Conservation (phyloP, 2,113 vertebrate species). For the Leucopsar rothschildi region DNA sequence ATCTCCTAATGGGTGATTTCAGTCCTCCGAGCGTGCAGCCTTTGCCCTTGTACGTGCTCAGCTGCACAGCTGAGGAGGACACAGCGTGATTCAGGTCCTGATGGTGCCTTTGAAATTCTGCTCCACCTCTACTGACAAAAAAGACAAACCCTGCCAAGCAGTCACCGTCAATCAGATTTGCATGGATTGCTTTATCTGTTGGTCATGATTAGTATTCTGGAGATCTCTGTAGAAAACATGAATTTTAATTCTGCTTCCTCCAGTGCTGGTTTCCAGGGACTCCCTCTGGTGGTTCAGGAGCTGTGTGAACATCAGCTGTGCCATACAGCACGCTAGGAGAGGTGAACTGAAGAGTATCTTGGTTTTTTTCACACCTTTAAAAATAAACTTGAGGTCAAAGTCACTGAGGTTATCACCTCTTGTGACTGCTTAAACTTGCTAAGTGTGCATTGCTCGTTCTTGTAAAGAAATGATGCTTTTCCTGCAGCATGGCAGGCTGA, state of each 20-base stretch:
- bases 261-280: background rate
- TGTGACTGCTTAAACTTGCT: background rate
- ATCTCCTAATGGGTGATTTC: background rate
- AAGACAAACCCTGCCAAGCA: background rate
- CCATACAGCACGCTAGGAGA: fast-evolving
- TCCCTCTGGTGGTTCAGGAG: conserved; percentile 13
- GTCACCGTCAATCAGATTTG: background rate
- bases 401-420: background rate
- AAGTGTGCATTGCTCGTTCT: fast-evolving
- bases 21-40: background rate
- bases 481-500: fast-evolving
- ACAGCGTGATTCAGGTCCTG: background rate
- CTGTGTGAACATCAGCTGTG: fast-evolving
- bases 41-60: background rate
- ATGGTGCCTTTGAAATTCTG: background rate
- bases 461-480: background rate
- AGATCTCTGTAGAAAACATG: background rate
- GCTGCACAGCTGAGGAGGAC: background rate
- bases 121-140: background rate
- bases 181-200: conserved; percentile 12
- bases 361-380: background rate
- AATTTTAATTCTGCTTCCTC: background rate
- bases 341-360: background rate
- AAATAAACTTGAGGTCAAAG: background rate
- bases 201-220: background rate